Percentiles rank a stretch among this genome's conserved stretches.
Conservation (phyloP, 2,113 vertebrate species). For the Mastomys natalensis region DNA sequence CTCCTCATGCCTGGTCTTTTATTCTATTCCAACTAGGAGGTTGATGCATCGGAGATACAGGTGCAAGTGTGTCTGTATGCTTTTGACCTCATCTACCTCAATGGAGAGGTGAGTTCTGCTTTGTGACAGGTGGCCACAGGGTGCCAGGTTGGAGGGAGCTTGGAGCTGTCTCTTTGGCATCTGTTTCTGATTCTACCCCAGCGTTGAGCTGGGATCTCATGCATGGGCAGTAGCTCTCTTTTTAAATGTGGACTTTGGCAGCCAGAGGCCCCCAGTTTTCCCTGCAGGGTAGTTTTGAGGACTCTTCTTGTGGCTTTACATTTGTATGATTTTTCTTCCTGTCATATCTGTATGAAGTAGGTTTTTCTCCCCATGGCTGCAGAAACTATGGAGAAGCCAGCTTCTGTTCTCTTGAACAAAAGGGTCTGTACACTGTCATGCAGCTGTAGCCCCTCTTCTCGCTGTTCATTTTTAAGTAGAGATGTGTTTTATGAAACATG, state of each 20-base stretch:
- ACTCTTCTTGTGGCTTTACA: accelerated
- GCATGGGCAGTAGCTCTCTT: background rate
- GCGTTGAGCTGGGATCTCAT: background rate
- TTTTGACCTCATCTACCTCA: conserved; percentile 95
- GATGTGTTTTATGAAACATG: background rate
- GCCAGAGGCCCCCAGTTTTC: background rate
- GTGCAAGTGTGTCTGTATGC: conserved; percentile 95
- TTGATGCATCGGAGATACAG: conserved; percentile 92
- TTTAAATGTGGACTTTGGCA: background rate
- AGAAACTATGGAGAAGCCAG: background rate
- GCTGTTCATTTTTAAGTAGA: background rate
- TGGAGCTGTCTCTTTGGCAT: accelerated
- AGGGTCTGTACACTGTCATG: background rate
- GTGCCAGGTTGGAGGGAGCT: background rate
- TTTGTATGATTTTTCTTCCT: background rate
- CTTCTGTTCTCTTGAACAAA: background rate
- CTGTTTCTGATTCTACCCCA: background rate
- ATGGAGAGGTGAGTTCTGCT: conserved; percentile 90
- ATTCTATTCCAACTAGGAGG: conserved; percentile 87
- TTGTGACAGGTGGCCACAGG: background rate
- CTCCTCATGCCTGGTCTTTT: background rate
- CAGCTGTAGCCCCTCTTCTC: background rate
- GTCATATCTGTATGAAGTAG: accelerated
- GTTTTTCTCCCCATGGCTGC: accelerated
- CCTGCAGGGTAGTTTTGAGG: background rate